Conservation (phyloP, 2,113 vertebrate species). For the Tonatia bakeri region DNA sequence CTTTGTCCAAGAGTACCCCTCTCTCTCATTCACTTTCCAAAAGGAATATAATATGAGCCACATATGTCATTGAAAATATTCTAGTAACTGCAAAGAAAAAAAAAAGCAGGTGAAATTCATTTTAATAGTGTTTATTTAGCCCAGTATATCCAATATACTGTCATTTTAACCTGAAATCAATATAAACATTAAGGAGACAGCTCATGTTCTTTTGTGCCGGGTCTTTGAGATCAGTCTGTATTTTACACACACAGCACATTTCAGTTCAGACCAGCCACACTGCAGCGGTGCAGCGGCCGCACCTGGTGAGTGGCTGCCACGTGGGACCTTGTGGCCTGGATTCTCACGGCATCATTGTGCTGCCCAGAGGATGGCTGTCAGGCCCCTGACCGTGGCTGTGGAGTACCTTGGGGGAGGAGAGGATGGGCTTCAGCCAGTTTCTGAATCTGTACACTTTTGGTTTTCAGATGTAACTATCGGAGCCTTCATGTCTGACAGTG, state of each 20-base stretch:
- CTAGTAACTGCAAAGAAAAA: background rate
- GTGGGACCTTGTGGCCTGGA: background rate
- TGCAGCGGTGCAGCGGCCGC: background rate
- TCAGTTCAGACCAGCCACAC: background rate
- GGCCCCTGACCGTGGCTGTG: background rate
- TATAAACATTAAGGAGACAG: background rate
- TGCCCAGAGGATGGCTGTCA: background rate
- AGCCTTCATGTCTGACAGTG: slow-evolving; percentile 94
- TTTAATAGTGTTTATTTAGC: background rate
- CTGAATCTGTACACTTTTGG: slow-evolving; percentile 60
- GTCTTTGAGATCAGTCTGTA: background rate
- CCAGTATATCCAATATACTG: background rate
- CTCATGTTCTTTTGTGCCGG: background rate
- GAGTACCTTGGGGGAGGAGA: background rate
- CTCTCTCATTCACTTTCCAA: background rate
- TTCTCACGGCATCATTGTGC: background rate
- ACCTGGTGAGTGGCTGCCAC: background rate
- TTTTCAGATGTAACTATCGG: slow-evolving; percentile 94
- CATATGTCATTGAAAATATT: background rate
- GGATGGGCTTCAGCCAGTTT: background rate
- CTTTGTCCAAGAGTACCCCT: background rate
- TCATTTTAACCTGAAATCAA: background rate
- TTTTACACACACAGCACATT: background rate
- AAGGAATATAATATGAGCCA: background rate
- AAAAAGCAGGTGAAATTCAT: background rate